A percentile compares a stretch with the other conserved stretches of the same genome.
Evolutionary conservation across 1,140 invertebrate genomes (phyloP).

Genomic region (Triops cancriformis): DNA sequence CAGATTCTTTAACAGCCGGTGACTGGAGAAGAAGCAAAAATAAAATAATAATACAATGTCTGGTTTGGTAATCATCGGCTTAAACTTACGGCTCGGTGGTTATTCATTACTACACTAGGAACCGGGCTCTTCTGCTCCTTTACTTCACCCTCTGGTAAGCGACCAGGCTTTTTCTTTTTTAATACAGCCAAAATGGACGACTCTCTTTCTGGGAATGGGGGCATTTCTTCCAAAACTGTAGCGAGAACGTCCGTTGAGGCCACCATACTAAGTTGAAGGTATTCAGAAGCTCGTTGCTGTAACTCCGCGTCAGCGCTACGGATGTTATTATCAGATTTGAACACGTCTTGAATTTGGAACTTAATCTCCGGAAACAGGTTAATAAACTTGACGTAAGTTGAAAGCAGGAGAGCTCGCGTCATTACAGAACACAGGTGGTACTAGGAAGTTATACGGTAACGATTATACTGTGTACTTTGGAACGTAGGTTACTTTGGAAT

Average conservation of each 20-base stretch:
- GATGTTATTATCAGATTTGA: constrained; percentile 91
- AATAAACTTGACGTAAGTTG: constrained; percentile 98
- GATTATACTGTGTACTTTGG: not conserved
- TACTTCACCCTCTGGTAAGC: constrained; percentile 67
- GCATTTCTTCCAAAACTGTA: constrained; percentile 99
- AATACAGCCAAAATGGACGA: constrained; percentile 94
- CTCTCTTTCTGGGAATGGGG: constrained; percentile 97
- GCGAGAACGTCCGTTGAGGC: constrained; percentile 95
- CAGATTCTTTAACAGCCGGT: constrained; percentile 39
- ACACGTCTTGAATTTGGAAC: constrained; percentile 89
- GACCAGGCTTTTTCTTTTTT: constrained; percentile 94
- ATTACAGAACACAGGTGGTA: constrained; percentile 96
- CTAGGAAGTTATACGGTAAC: constrained; percentile 39
- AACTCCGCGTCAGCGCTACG: constrained; percentile 95
- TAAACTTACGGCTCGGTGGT: not conserved
- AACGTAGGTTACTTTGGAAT: constrained; percentile 68
- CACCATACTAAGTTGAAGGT: constrained; percentile 91
- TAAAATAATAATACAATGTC: constrained; percentile 8
- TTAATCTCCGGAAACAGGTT: constrained; percentile 99
- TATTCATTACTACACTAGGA: constrained; percentile 38
- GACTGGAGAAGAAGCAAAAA: not conserved
- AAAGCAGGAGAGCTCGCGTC: constrained; percentile 89
- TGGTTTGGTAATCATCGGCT: not conserved
- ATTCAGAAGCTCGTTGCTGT: constrained; percentile 96
- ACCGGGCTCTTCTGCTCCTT: constrained; percentile 65